phyloP scores from a whole-genome alignment of 2,797 vertebrate species.

The Acrossocheilus fasciatus region DNA sequence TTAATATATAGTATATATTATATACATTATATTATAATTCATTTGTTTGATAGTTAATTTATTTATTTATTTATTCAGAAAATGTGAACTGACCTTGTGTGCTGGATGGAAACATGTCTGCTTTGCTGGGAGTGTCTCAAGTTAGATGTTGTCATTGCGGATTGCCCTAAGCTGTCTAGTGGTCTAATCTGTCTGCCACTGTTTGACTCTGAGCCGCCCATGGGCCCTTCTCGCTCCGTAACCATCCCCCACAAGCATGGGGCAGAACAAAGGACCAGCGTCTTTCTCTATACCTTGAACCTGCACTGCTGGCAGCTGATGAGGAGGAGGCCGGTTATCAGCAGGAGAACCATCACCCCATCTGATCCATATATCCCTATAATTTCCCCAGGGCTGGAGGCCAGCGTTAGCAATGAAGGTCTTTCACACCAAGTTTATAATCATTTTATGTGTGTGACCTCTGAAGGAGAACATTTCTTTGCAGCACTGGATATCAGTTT shows the following conservation, averaged over 20 bases:
- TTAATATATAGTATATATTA: not conserved
- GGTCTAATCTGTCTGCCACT: slow-evolving; percentile 46
- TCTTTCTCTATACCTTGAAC: slow-evolving; percentile 19
- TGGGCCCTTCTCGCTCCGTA: slow-evolving; percentile 2
- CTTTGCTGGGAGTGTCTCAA: slow-evolving; percentile 9
- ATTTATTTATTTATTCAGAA: not conserved
- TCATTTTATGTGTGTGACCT: slow-evolving; percentile 29
- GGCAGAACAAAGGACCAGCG: slow-evolving; percentile 47
- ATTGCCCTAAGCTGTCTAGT: slow-evolving; percentile 38
- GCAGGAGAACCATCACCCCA: slow-evolving; percentile 19
- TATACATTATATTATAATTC: not conserved
- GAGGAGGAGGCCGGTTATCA: slow-evolving; percentile 21
- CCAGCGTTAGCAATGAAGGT: slow-evolving; percentile 22
- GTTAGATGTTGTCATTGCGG: slow-evolving; percentile 35
- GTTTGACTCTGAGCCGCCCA: not conserved
- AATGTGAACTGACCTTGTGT: not conserved
- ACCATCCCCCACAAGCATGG: slow-evolving; percentile 54
- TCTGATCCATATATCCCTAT: slow-evolving; percentile 7
- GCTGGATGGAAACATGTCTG: not conserved
- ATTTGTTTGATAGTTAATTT: not conserved
- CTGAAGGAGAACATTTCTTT: not conserved
- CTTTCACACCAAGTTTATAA: slow-evolving; percentile 32
- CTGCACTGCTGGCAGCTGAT: slow-evolving; percentile 27
- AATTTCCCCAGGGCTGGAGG: slow-evolving; percentile 29
- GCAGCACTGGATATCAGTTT: not conserved